Percentiles rank a stretch among this genome's conserved stretches.
Conservation (phyloP, 2,797 vertebrate genomes). For the Enteromius viviparus region DNA sequence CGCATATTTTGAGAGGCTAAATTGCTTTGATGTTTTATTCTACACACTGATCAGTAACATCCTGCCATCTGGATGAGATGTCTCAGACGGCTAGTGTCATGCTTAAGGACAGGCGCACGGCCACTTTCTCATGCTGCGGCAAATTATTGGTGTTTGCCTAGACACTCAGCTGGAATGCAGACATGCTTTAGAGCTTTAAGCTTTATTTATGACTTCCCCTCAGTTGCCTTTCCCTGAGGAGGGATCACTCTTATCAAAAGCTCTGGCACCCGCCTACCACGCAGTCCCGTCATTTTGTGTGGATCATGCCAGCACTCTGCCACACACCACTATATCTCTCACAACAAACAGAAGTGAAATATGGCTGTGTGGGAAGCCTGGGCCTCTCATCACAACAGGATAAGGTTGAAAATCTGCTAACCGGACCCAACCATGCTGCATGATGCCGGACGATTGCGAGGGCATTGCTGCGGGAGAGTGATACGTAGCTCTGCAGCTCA, state of each 20-base stretch:
- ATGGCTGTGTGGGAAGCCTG: slow-evolving; percentile 36
- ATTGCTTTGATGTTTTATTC: slow-evolving; percentile 8
- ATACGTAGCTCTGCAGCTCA: slow-evolving; percentile 19
- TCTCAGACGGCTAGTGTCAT: slow-evolving; percentile 1
- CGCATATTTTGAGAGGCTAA: not conserved
- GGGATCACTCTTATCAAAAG: slow-evolving; percentile 66
- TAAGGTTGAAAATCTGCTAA: slow-evolving; percentile 44
- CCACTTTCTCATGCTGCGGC: slow-evolving; percentile 30
- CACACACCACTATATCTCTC: slow-evolving; percentile 46
- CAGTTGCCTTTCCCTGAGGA: slow-evolving; percentile 58
- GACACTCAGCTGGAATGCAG: slow-evolving; percentile 58
- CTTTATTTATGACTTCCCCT: slow-evolving; percentile 69
- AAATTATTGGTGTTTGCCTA: slow-evolving; percentile 51
- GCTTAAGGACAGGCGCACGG: slow-evolving; percentile 30
- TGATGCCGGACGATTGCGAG: slow-evolving; percentile 6
- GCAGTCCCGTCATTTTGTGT: slow-evolving; percentile 35
- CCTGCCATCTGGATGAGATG: slow-evolving; percentile 32
- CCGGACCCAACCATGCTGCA: slow-evolving; percentile 25
- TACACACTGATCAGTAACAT: slow-evolving; percentile 4
- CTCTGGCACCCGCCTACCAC: slow-evolving; percentile 49
- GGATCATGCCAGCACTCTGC: slow-evolving; percentile 53
- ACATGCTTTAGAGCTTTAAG: slow-evolving; percentile 62
- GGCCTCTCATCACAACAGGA: slow-evolving; percentile 54
- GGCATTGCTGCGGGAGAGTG: slow-evolving; percentile 14
- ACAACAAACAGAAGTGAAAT: slow-evolving; percentile 43